phyloP scores from a whole-genome alignment of 2,888 invertebrate species.

The Protodeltote pygarga region DNA sequence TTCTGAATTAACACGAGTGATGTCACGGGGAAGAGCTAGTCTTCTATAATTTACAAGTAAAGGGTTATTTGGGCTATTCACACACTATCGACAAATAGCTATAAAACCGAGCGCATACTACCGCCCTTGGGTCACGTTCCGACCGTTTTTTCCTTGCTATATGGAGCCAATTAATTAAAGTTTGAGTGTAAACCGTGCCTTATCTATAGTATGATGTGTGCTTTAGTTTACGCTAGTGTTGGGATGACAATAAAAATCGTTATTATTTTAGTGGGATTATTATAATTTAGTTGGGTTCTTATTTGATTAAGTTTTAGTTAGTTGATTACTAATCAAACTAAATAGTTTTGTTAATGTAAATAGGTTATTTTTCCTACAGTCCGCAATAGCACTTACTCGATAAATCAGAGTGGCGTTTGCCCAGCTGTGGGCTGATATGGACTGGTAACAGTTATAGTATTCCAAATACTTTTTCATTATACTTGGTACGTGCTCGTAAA shows the following conservation, averaged over 20 bases:
- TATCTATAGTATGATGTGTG: conserved; percentile 53
- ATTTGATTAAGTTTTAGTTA: no score
- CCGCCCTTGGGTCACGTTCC: conserved; percentile 56
- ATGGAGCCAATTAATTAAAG: conserved; percentile 66
- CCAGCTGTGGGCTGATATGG: no score
- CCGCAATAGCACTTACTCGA: no score
- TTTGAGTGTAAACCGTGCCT: conserved; percentile 66
- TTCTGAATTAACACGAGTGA: no score
- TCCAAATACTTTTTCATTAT: no score
- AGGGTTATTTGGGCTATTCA: conserved; percentile 45
- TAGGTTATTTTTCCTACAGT: no score
- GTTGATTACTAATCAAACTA: no score
- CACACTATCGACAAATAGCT: conserved; percentile 44
- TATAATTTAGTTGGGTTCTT: conserved; percentile 1
- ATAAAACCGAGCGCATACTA: conserved; percentile 38
- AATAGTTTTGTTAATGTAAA: no score
- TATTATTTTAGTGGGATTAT: conserved; percentile 24
- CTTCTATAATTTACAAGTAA: conserved; percentile 18
- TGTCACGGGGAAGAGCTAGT: no score
- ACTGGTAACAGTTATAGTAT: no score
- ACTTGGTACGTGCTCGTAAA: no score
- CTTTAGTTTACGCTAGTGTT: conserved; percentile 33
- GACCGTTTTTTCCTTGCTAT: conserved; percentile 59
- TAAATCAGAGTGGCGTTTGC: no score
- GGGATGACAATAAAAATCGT: conserved; percentile 31